Percentiles rank a stretch among this genome's conserved stretches.
Evolutionary conservation across 1,140 invertebrate genomes (phyloP).

Genomic region (Procambarus virginalis): DNA sequence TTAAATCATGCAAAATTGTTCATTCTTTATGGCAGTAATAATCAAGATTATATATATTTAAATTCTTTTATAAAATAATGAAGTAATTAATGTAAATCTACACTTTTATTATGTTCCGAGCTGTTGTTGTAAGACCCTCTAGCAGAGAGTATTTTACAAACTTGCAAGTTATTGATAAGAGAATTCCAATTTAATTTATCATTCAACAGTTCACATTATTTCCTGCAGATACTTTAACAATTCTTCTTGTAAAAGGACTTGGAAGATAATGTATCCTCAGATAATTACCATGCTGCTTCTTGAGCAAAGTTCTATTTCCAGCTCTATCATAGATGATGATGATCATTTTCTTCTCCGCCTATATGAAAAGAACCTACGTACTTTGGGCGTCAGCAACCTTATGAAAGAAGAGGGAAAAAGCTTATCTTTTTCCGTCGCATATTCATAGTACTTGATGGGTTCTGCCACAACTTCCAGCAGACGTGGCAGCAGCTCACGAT

Average conservation of each 20-base stretch:
- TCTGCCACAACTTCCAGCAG: constrained; percentile 55
- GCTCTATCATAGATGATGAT: neutral
- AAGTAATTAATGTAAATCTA: no score
- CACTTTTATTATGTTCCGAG: no score
- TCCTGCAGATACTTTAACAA: neutral
- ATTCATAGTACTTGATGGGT: constrained; percentile 58
- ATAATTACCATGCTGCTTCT: no score
- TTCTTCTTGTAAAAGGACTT: neutral
- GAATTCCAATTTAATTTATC: no score
- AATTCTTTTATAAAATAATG: no score
- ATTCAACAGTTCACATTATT: neutral
- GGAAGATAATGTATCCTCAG: neutral
- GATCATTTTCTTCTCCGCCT: constrained; percentile 38
- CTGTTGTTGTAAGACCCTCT: no score
- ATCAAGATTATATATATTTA: no score
- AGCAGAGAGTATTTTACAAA: no score
- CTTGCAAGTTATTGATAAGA: no score
- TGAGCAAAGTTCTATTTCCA: no score
- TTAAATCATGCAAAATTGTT: no score
- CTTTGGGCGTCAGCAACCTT: constrained; percentile 50
- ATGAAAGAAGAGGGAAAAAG: constrained; percentile 56
- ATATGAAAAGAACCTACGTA: constrained; percentile 41
- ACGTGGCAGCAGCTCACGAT: constrained; percentile 28
- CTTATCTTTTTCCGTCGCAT: constrained; percentile 43
- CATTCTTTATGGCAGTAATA: no score